Base-by-base conservation (phyloP, 2,113 vertebrate genomes). In the Pyxicephalus adspersus region DNA sequence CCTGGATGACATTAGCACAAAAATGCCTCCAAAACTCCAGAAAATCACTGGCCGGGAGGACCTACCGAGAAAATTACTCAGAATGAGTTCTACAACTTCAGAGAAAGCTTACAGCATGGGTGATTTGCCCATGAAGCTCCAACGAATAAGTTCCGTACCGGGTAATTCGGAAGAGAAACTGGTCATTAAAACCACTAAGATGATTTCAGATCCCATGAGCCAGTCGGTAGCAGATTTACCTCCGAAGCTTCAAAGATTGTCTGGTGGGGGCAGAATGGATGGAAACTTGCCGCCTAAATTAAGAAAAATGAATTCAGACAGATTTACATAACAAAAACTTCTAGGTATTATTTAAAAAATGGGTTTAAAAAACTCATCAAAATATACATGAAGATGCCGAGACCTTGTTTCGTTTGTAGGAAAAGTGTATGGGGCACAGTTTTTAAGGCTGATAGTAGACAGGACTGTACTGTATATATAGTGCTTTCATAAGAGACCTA, bases 101-200 rank as follows among this genome's bases (percentile, higher is more conserved):
- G 98, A 99, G 92, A 99, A 98, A 92, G 96, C 95, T 84, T 99
- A 98, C 90, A 99, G 95, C 90, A 92, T 98, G 85, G 97, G 96
- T 67, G 98, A 99, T 75, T 86, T 99, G 83, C 97, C 98, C 83
- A 96, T 98, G 95, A 99, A 99, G 90, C 93, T 99, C 71, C 98
- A 99, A 87, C 93, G 98, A 86, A 99, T 99, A 93, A 98, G 97
- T 92, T 99, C 98, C 0, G 97, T 99, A 85, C 97, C 98, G 0
- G 98, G 97, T 0, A 96, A 97, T 58, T 96, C 95, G 5, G 98
- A 98, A 85, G 97, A 98, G 83, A 98, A 95, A 88, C 94, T 93
- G 88, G 93, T 88, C 17, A 91, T 94, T 4, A 97, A 96, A 88
- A 91, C 91, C 78, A 92, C 93, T 34, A 97, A 94, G 92, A 95